Evolutionary conservation across 2,113 vertebrate species (phyloP).

Genomic region (Todiramphus saurophagus): DNA sequence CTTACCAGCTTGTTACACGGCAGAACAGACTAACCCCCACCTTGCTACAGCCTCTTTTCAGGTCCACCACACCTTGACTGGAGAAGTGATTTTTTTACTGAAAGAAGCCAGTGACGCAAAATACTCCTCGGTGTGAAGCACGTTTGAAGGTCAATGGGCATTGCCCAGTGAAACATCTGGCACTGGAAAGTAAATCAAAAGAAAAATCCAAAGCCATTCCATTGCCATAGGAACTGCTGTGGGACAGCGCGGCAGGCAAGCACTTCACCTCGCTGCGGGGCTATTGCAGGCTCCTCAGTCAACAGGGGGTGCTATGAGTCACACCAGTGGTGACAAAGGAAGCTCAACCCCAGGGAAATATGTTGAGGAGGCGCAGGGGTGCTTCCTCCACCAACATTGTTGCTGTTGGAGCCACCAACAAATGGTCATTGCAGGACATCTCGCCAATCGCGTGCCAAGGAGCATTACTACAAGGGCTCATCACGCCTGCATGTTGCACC

Average conservation of each 20-base stretch:
- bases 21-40: no score
- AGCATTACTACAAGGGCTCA: neutral
- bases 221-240: accelerated
- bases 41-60: no score
- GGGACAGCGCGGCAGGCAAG: accelerated
- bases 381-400: neutral
- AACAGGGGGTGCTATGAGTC: neutral
- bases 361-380: neutral
- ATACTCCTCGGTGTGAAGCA: neutral
- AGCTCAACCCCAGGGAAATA: neutral
- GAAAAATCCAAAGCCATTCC: neutral
- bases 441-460: neutral
- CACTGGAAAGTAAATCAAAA: neutral
- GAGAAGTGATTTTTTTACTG: neutral
- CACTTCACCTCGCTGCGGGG: neutral
- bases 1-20: no score
- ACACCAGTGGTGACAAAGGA: neutral
- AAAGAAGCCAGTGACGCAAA: neutral
- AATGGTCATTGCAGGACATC: neutral
- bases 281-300: neutral
- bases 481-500: accelerated
- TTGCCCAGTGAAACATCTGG: neutral
- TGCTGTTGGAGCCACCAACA: neutral
- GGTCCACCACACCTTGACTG: neutral
- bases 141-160: no score